Base-by-base conservation (phyloP, 2,113 vertebrate genomes). In the Pomatorhinus ruficollis region DNA sequence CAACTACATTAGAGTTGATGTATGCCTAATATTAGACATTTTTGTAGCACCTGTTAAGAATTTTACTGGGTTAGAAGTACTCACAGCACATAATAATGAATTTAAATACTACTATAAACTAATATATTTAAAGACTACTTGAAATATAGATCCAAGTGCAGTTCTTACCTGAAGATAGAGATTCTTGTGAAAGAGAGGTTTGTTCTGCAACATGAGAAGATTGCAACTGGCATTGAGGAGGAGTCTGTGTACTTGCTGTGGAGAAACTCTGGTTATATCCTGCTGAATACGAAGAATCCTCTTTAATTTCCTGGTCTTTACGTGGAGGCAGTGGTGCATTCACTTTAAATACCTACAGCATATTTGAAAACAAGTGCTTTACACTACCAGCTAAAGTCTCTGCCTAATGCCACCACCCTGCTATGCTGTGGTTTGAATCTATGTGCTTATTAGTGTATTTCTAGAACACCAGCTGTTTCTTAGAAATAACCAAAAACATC, bases 171-270 rank as follows among this genome's bases (percentile, higher is more conserved):
- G 97, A 92, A 95, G 96, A 89, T 1, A 98, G 37, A 85, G 96
- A 74, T 75, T 97, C 98, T 93, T 98, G 98, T 89, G 98, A 95
- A 80, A 97, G 88, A 61, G 95, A 83, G 13, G 98, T 98, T 13
- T 99, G 98, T 30, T 99, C 99, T 49, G 83, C 90, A 83, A 97
- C 87, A 9, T 98, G 97, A 61, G 97, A 93, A 50, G 97, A 72
- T 4, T 98, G 95, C 31, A 98, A 61, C 37, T 98, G 98, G 91
- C 99, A 98, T 56, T 99, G 99, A 12, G 99, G 98, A 70, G 99
- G 98, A 15, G 99, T 99, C 80, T 99, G 99, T 39, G 99, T 99
- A 90, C 99, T 99, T 52, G 98, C 98, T 68, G 98, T 99, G 80
- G 97, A 98, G 95, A 97, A 99, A 70, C 95, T 98, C 82, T 98